phyloP scores from a whole-genome alignment of 2,113 vertebrate genomes.

The Triplophysa dalaica region DNA sequence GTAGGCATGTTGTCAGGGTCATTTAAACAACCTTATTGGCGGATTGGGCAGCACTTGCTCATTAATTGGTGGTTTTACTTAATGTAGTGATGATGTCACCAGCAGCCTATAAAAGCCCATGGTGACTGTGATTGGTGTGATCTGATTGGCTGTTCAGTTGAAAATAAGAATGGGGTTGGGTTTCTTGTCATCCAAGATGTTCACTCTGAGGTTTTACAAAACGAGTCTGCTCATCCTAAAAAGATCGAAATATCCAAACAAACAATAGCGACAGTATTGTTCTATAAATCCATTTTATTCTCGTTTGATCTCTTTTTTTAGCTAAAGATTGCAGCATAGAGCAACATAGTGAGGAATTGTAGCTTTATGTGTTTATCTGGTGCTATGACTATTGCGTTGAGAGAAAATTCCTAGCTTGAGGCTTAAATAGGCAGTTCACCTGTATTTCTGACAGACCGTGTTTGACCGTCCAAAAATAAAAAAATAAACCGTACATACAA shows the following conservation, averaged over 20 bases:
- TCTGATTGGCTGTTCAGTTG: slow-evolving; percentile 39
- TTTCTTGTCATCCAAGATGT: slow-evolving; percentile 36
- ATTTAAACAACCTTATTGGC: slow-evolving; percentile 57
- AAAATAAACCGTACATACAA: background rate
- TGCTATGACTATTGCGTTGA: background rate
- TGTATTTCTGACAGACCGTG: background rate
- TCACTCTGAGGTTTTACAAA: slow-evolving; percentile 15
- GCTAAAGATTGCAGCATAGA: background rate
- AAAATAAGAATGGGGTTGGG: slow-evolving; percentile 22
- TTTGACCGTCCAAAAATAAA: background rate
- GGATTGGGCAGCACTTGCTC: slow-evolving; percentile 57
- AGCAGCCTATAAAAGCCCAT: slow-evolving; percentile 63
- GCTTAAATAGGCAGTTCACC: background rate
- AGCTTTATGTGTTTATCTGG: background rate
- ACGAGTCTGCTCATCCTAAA: slow-evolving; percentile 1
- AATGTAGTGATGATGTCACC: slow-evolving; percentile 76
- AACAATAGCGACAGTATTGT: too few relatives aligned
- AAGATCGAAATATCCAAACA: background rate
- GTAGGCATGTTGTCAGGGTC: slow-evolving; percentile 35
- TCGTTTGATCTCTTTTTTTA: background rate
- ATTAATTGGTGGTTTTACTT: slow-evolving; percentile 75
- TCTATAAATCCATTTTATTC: too few relatives aligned
- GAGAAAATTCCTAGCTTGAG: background rate
- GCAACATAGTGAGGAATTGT: background rate
- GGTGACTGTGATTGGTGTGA: slow-evolving; percentile 74